Conservation (phyloP, 2,113 vertebrate species). For the Bubo bubo region DNA sequence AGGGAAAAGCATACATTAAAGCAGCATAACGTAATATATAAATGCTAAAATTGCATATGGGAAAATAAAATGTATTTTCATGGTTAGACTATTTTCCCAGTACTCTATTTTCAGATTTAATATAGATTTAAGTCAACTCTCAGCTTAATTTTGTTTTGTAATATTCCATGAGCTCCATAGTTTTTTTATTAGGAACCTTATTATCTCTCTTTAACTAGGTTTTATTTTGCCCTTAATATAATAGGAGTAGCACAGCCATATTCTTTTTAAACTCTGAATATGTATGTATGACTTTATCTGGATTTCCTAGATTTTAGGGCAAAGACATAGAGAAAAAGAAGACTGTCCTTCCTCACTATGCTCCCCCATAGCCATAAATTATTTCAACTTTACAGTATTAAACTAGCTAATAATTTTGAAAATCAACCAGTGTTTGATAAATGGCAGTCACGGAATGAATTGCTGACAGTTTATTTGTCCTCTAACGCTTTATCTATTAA, state of each 20-base stretch:
- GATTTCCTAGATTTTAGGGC: not conserved
- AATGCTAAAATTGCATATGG: constrained; percentile 26
- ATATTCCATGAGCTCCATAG: not conserved
- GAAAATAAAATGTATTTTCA: constrained; percentile 23
- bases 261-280: not conserved
- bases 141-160: constrained; percentile 30
- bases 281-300: not conserved
- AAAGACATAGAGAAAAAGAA: not conserved
- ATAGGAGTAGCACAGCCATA: not conserved
- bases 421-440: constrained; percentile 68
- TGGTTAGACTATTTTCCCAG: constrained; percentile 15
- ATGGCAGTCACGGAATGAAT: constrained; percentile 26
- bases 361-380: constrained; percentile 6
- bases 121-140: constrained; percentile 6
- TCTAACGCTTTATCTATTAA: constrained; percentile 66
- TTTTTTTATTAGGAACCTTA: constrained; percentile 47
- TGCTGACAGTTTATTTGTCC: constrained; percentile 58
- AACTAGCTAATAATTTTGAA: constrained; percentile 67
- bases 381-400: constrained; percentile 51
- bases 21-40: constrained; percentile 21
- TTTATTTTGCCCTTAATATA: constrained; percentile 22
- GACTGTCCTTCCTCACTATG: not conserved
- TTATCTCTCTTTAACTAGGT: not conserved
- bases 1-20: constrained; percentile 52
- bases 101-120: constrained; percentile 18